A percentile compares a stretch with the other conserved stretches of the same genome.
These are phyloP conservation scores for Drosophila serrata DNA, from an alignment of 1,140 invertebrate species.

Conservation along the genomic window DNA sequence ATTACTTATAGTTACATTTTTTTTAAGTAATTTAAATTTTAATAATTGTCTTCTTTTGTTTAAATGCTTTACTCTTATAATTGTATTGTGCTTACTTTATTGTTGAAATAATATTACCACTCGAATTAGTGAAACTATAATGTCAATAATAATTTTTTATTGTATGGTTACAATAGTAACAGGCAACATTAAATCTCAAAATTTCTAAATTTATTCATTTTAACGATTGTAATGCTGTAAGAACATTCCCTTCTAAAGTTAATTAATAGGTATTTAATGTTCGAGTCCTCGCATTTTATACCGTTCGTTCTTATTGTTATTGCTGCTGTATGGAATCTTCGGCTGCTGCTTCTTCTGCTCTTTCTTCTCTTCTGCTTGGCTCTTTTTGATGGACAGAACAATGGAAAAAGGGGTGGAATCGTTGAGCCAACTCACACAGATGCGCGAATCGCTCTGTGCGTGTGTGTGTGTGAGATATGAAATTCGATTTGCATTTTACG, in stretches of 20 bases:
- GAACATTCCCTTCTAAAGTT: not conserved
- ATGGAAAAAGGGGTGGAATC: conserved; percentile 84
- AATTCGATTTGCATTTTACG: conserved; percentile 84
- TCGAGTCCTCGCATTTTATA: not conserved
- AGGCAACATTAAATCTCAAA: not conserved
- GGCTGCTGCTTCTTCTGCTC: conserved; percentile 32
- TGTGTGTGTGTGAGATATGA: conserved; percentile 57
- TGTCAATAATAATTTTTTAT: not conserved
- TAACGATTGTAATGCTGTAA: not conserved
- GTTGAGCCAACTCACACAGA: conserved; percentile 47
- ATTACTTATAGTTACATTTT: no score
- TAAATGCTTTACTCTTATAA: no score
- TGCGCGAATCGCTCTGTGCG: conserved; percentile 19
- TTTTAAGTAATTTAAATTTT: no score
- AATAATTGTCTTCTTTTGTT: no score
- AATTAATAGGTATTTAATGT: not conserved
- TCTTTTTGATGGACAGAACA: conserved; percentile 83
- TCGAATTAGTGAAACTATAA: not conserved
- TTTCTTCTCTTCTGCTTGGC: conserved; percentile 18
- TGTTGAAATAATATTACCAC: no score
- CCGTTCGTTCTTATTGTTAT: conserved; percentile 8
- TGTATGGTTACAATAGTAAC: not conserved
- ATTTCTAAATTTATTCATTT: not conserved
- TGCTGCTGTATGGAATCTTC: conserved; percentile 33
- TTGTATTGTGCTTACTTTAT: no score